Percentiles rank a stretch among this genome's conserved stretches.
These are phyloP conservation scores for Pachydiplax longipennis DNA, from an alignment of 2,888 invertebrate species.

Conservation along the genomic window DNA sequence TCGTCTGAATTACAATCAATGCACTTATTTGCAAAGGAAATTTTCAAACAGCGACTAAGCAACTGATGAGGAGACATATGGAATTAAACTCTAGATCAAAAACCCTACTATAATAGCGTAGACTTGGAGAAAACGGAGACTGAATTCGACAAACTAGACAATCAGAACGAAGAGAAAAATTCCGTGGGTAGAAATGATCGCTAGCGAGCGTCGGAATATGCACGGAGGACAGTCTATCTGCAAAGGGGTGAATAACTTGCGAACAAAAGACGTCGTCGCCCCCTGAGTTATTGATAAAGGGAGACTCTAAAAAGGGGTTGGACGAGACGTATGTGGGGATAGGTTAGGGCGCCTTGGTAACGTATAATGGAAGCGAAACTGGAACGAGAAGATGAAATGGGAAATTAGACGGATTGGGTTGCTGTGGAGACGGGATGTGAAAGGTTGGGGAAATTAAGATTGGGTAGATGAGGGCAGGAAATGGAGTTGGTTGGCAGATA, in stretches of 20 bases:
- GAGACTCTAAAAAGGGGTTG: background rate
- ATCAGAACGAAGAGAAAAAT: background rate
- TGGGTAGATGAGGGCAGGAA: background rate
- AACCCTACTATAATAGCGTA: too few species aligned
- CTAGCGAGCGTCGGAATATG: too few species aligned
- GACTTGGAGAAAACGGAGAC: too few species aligned
- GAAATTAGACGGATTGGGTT: background rate
- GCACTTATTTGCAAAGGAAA: too few species aligned
- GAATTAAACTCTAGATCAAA: too few species aligned
- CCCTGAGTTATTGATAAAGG: background rate
- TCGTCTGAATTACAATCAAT: too few species aligned
- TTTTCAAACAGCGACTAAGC: too few species aligned
- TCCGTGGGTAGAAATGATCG: background rate
- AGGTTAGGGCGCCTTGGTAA: background rate
- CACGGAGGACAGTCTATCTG: background rate
- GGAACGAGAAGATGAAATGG: background rate
- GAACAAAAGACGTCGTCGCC: background rate
- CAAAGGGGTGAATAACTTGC: background rate
- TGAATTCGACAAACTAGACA: too few species aligned
- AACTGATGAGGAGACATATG: too few species aligned
- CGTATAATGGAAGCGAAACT: background rate
- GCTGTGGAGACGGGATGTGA: background rate
- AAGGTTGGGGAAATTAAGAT: background rate
- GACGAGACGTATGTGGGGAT: background rate
- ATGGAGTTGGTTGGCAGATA: background rate